phyloP scores from a whole-genome alignment of 2,888 invertebrate genomes.

The Dryocosmus kuriphilus region DNA sequence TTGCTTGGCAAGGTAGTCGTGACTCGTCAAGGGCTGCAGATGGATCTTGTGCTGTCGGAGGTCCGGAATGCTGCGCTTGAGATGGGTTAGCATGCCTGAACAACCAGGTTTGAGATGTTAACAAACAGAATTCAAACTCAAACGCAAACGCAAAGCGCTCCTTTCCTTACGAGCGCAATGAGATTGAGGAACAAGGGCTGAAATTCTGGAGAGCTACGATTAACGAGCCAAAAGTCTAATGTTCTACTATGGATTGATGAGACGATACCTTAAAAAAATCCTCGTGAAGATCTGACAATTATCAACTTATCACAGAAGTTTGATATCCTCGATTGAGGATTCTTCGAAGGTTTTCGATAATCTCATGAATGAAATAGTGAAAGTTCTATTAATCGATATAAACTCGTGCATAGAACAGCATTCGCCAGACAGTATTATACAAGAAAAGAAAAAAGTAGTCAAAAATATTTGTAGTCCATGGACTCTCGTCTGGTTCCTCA shows the following conservation, averaged over 20 bases:
- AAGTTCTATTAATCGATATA: conserved; percentile 39
- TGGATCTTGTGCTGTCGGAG: conserved; percentile 87
- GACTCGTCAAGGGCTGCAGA: conserved; percentile 88
- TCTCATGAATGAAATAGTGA: conserved; percentile 22
- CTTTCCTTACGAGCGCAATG: not conserved
- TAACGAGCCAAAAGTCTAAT: conserved; percentile 8
- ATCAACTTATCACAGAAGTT: not conserved
- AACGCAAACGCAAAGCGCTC: conserved; percentile 63
- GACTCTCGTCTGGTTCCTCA: conserved; percentile 1
- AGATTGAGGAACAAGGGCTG: conserved; percentile 7
- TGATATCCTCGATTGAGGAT: not conserved
- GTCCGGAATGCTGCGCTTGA: conserved; percentile 93
- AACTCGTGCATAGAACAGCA: conserved; percentile 70
- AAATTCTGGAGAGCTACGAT: not conserved
- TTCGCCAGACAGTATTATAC: conserved; percentile 67
- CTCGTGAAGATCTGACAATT: not conserved
- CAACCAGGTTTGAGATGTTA: conserved; percentile 77
- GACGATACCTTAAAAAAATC: not conserved
- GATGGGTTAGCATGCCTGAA: conserved; percentile 93
- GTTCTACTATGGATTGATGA: conserved; percentile 3
- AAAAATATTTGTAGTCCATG: conserved; percentile 12
- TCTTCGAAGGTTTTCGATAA: not conserved
- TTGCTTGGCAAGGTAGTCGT: conserved; percentile 79
- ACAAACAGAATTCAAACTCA: conserved; percentile 67
- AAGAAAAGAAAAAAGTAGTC: conserved; percentile 52